Base-by-base conservation (phyloP, 2,888 invertebrate genomes). In the Rhamphomyia laevipes region DNA sequence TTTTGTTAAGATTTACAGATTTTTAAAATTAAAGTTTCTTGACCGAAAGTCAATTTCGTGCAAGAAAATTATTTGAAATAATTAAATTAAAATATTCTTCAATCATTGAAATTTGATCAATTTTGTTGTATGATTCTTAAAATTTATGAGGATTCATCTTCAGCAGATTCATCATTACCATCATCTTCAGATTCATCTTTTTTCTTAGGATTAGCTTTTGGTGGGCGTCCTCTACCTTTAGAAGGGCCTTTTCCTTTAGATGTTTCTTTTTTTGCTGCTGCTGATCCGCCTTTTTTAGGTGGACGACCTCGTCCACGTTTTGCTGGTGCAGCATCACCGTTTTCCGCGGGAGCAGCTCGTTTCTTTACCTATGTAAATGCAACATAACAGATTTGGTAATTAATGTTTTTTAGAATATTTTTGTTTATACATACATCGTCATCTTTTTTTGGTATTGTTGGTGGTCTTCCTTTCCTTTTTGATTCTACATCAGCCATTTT, bases 271-370 rank as follows among this genome's bases (percentile, higher is more conserved):
- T 31, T 21, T 11, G 48, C 41, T 5, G 7, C 13, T 35, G 5
- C n/a, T 5, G 35, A 10, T 2, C 35, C 35, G 13, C 35, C 35
- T 35, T 35, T 35, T 11, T 46, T 46, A 37, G 47, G 47, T 45
- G 54, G 52, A 15, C 51, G 51, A 15, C 54, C 51, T 31, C 53
- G 27, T 3, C 48, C 47, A 16, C 52, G 43, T 35, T 51, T 51
- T 12, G 47, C 42, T 43, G 41, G 41, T n/a, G 33, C 33, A 13
- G 13, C 35, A n/a, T 33, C 46, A 70, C 64, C 37, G 67, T 63
- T 41, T 18, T 38, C 37, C 16, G 50, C 30, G 15, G 51, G 33
- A 12, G 47, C 41, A 21, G 21, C 17, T n/a, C 47, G 18, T 23
- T 47, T 47, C 18, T 47, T 47, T 18, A 42, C 10, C 47, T 47